Evolutionary conservation across 2,797 vertebrate genomes (phyloP).

Genomic region (Rachycentron canadum): DNA sequence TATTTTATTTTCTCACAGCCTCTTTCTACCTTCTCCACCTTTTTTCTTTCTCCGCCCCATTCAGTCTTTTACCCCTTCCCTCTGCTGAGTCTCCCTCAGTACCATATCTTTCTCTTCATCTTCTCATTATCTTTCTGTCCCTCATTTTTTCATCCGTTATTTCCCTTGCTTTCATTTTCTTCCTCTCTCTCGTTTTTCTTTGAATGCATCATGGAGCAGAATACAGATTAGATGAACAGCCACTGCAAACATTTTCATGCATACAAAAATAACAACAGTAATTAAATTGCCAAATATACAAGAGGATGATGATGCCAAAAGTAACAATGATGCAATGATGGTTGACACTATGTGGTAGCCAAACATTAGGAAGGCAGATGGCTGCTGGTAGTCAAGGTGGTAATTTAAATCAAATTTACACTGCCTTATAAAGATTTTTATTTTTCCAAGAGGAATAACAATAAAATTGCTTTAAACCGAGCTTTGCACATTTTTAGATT

Average conservation of each 20-base stretch:
- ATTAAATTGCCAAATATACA: conserved; percentile 57
- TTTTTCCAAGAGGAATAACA: neutral
- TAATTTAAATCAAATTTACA: neutral
- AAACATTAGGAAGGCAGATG: conserved; percentile 1
- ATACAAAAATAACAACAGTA: conserved; percentile 49
- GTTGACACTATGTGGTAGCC: conserved; percentile 19
- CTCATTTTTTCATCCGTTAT: conserved; percentile 37
- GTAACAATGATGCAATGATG: conserved; percentile 17
- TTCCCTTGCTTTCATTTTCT: conserved; percentile 43
- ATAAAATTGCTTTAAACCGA: neutral
- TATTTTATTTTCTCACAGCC: conserved; percentile 32
- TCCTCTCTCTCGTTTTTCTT: conserved; percentile 22
- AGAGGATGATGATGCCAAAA: conserved; percentile 24
- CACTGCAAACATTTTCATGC: conserved; percentile 50
- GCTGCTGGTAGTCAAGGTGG: neutral
- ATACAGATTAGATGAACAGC: conserved; percentile 63
- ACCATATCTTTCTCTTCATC: conserved; percentile 31
- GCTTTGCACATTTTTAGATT: neutral
- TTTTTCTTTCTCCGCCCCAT: conserved; percentile 12
- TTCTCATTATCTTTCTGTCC: conserved; percentile 27
- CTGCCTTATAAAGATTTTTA: neutral
- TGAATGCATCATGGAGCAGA: conserved; percentile 46
- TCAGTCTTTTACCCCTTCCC: conserved; percentile 11
- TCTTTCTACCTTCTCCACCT: conserved; percentile 14
- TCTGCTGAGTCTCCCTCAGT: conserved; percentile 10